Evolutionary conservation across 2,113 vertebrate species (phyloP).

Genomic region (Gadus macrocephalus): DNA sequence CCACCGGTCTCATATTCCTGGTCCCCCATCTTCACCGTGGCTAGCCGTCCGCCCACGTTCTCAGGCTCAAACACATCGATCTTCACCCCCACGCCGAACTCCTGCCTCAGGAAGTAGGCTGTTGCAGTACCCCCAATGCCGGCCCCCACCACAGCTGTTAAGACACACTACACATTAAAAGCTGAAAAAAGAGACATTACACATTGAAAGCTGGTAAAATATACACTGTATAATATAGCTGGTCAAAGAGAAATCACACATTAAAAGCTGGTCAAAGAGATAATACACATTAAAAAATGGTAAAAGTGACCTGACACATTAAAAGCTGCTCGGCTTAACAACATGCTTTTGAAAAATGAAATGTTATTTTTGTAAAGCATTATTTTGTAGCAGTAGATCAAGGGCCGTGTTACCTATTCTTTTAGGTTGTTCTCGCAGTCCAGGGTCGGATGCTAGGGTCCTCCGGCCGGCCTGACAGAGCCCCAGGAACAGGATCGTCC

Average conservation of each 20-base stretch:
- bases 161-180: neutral
- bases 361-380: neutral
- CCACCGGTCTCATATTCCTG: conserved; percentile 82
- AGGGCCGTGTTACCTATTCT: conserved; percentile 63
- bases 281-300: neutral
- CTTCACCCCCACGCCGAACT: conserved; percentile 79
- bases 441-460: conserved; percentile 57
- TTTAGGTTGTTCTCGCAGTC: conserved; percentile 57
- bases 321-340: no score
- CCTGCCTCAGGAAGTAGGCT: conserved; percentile 84
- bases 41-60: conserved; percentile 79
- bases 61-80: conserved; percentile 84
- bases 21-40: conserved; percentile 73
- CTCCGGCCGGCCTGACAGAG: conserved; percentile 59
- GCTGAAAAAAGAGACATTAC: neutral
- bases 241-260: no score
- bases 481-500: conserved; percentile 61
- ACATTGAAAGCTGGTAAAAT: neutral
- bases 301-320: no score
- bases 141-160: conserved; percentile 83
- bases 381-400: neutral
- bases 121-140: conserved; percentile 86
- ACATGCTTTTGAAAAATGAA: no score
- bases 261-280: neutral
- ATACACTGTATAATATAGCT: no score